Conservation (phyloP, 2,888 invertebrate genomes). For the Tillus elongatus region DNA sequence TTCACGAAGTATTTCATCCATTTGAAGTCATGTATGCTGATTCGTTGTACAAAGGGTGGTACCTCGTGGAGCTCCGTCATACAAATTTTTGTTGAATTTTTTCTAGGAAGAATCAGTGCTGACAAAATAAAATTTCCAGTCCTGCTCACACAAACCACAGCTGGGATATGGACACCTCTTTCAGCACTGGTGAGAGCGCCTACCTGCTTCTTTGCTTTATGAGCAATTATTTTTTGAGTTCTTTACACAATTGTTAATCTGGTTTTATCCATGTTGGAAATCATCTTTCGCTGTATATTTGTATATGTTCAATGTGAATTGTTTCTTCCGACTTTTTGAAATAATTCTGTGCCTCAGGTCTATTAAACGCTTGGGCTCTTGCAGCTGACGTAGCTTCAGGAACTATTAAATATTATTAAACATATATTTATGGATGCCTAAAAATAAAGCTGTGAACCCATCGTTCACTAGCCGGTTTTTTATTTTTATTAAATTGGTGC, state of each 20-base stretch:
- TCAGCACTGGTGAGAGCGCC: constrained; percentile 2
- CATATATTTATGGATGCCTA: not conserved
- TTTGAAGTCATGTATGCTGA: constrained; percentile 2
- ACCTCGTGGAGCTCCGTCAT: not conserved
- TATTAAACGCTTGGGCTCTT: constrained; percentile 1
- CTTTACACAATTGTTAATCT: not conserved
- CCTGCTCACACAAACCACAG: constrained; percentile 2
- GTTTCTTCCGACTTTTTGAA: constrained; percentile 2
- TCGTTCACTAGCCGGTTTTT: constrained; percentile 4
- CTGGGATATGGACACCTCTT: constrained; percentile 2
- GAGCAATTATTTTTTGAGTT: constrained; percentile 1
- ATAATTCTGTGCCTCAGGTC: not conserved
- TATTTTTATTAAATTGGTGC: constrained; percentile 1
- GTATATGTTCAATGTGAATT: not conserved
- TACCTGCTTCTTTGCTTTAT: not conserved
- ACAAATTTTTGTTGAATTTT: not conserved
- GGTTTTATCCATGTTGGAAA: constrained; percentile 3
- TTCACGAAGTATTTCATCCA: constrained; percentile 2
- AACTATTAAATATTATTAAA: not conserved
- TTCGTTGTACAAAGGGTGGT: not conserved
- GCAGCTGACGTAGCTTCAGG: constrained; percentile 2
- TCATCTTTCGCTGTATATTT: not conserved
- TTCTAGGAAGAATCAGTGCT: constrained; percentile 2
- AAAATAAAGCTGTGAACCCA: constrained; percentile 2
- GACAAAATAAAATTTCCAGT: constrained; percentile 1